Base-by-base conservation (phyloP, 2,797 vertebrate species). In the Taeniopygia guttata region DNA sequence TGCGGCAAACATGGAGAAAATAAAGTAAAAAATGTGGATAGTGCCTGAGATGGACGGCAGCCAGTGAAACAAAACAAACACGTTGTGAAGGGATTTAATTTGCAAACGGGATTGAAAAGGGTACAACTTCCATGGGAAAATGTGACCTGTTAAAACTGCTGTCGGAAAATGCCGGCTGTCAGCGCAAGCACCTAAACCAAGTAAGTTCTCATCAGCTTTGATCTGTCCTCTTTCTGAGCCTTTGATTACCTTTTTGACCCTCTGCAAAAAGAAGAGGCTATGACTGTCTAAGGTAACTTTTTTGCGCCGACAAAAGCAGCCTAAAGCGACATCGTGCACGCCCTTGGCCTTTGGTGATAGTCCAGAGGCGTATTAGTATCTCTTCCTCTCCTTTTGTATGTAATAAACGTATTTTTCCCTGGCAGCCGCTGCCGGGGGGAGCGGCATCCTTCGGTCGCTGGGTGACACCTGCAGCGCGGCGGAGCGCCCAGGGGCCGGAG, bases 151-250 rank as follows among this genome's bases (percentile, higher is more conserved):
- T 67, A 30, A 55, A 73, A 46, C 67, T 40, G 67, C 18, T 67
- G 72, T 63, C 56, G 52, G 75, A 85, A 70, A 84, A 95, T 85
- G 87, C 88, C 30, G 45, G 84, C 54, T 92, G 62, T 69, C 90
- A 77, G 22, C 72, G 46, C 54, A 2, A 54, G 51, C 64, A 42
- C 73, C 58, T 95, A 83, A 96, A 87, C 84, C 95, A 96, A 96
- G 95, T 96, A 96, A 96, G 96, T 96, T 85, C 63, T 67, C 15
- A 4, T 63, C 40, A 70, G 62, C 38, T 89, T 79, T 36, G 34
- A 22, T 59, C n/a, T 66, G 4, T 89, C 81, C 5, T 72, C n/a
- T n/a, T 46, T 55, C 10, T 36, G 15, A 82, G 15, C 38, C 52
- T 76, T 48, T 76, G 7, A 21, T 55, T 66, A 36, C 8, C 10